Base-by-base conservation (phyloP, 2,113 vertebrate species). In the Melanerpes aurifrons region DNA sequence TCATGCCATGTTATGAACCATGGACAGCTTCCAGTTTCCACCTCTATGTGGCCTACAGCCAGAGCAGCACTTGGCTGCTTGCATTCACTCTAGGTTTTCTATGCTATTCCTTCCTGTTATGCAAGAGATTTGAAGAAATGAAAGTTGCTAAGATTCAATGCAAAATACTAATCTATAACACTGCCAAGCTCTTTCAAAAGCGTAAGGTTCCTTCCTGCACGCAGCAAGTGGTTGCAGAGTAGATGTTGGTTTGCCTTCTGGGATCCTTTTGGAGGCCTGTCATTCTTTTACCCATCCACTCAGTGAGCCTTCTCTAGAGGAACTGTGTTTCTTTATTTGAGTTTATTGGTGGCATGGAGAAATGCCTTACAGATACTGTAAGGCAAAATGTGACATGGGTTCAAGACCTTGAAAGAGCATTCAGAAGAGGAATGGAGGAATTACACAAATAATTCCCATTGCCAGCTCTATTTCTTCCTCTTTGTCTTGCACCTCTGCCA, bases 61-160 rank as follows among this genome's bases (percentile, higher is more conserved):
- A 75, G 40, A 53, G 73, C 10, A 87, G 15, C 32, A 8, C 77
- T 94, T 96, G 93, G 77, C 92, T 86, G 61, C 82, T 69, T 77
- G 37, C 69, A 8, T 12, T 69, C 70, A 15, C 69, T 90, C 59
- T 50, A 31, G n/a, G 9, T 69, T 90, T 76, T 68, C 67, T 59
- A 10, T 37, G 8, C 45, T 31, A 7, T 47, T 88, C 66, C 67
- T 75, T 81, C 54, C 58, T 86, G 70, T 74, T 73, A 21, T 71
- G 69, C 12, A 40, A 84, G 86, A 69, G 73, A 69, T 69, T 17
- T 64, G 40, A 75, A 84, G 77, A 92, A 78, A 79, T 82, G n/a
- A 28, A 72, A 86, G 67, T 92, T 72, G 48, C 74, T 50, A 82
- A 81, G 67, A 81, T 74, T 83, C 40, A 12, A 15, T 68, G 76